Evolutionary conservation across 2,797 vertebrate genomes (phyloP).

Genomic region (Phalanger gymnotis): DNA sequence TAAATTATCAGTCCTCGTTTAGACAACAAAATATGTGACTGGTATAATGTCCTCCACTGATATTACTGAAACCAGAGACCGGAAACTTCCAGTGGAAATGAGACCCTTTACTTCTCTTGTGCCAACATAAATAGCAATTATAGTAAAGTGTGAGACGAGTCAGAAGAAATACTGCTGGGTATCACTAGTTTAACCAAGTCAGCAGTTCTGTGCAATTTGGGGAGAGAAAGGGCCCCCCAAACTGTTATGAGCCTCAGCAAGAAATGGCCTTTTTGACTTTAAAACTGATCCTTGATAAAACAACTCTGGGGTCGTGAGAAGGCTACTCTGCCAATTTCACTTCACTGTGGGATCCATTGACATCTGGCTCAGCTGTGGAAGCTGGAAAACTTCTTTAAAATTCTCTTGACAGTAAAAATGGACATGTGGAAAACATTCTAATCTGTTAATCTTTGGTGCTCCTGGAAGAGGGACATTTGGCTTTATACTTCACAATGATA

Average conservation of each 20-base stretch:
- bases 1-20: conserved; percentile 91
- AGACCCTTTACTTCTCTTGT: conserved; percentile 85
- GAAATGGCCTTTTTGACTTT: conserved; percentile 83
- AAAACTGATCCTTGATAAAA: conserved; percentile 87
- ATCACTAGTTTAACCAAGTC: conserved; percentile 88
- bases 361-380: conserved; percentile 93
- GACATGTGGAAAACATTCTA: conserved; percentile 97
- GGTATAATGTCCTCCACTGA: conserved; percentile 91
- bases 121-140: conserved; percentile 97
- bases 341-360: conserved; percentile 90
- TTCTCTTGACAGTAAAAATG: conserved; percentile 92
- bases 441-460: conserved; percentile 91
- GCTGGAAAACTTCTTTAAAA: conserved; percentile 96
- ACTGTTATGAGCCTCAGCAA: conserved; percentile 85
- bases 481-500: conserved; percentile 86
- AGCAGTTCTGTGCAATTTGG: conserved; percentile 92
- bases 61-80: conserved; percentile 90
- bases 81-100: conserved; percentile 91
- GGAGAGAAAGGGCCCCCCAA: conserved; percentile 81
- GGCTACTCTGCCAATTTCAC: conserved; percentile 90
- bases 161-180: conserved; percentile 90
- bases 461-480: conserved; percentile 87
- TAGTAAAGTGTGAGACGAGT: conserved; percentile 88
- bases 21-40: conserved; percentile 90
- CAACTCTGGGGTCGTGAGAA: conserved; percentile 87